Base-by-base conservation (phyloP, 2,797 vertebrate genomes). In the Bradypus variegatus region DNA sequence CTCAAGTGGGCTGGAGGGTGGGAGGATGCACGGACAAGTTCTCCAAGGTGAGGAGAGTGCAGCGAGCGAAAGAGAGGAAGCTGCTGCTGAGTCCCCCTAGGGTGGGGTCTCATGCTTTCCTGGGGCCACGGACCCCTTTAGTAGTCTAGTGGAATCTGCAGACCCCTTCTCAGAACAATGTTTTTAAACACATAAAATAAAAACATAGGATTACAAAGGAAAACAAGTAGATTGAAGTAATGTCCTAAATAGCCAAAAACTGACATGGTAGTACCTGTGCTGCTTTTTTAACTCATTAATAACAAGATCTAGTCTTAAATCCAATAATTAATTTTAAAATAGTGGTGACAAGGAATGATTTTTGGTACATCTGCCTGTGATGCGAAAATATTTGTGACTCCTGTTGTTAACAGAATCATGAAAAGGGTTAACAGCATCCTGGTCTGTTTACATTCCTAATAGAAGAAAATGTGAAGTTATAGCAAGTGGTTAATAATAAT, bases 31-130 rank as follows among this genome's bases (percentile, higher is more conserved):
- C 0, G 16, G 1, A 3, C 13, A 73, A 64, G 73, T 64, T 23
- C 36, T 55, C 70, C 29, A 16, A 36, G 55, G 67, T n/a, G 10
- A 60, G 29, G 53, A 29, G 15, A n/a, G 53, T 15, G n/a, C 0
- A 0, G 6, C 29, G 1, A 41, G 15, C 33, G 29, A 53, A 27
- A 53, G 76, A 55, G 76, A 21, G 0, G 6, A 16, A 19, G 55
- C n/a, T 41, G 21, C 21, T 14, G 6, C 6, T 31, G 7, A 33
- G 64, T 6, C 82, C 50, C 15, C 27, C 5, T 7, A 60, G 38
- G 62, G 14, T 48, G 29, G 38, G 27, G 50, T 69, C 33, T 69
- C 50, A 48, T 23, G 23, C 3, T 18, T 31, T 50, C 55, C 41
- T 18, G 19, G 31, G 72, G 64, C n/a, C 4, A 1, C 3, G 65